Conservation (phyloP, 2,113 vertebrate genomes). For the Ciconia boyciana region DNA sequence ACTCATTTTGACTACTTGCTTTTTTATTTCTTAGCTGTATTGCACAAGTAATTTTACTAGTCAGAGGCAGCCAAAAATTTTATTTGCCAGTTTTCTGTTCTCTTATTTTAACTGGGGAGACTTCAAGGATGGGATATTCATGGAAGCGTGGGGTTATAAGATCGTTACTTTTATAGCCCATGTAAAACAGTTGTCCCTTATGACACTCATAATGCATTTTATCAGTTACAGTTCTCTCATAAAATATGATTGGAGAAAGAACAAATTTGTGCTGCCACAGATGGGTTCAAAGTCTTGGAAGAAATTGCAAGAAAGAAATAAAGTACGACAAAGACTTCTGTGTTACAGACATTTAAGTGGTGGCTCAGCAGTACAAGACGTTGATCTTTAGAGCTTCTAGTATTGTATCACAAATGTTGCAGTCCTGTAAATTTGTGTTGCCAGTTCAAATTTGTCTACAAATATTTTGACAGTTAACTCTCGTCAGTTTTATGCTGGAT, state of each 20-base stretch:
- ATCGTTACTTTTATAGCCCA: neutral
- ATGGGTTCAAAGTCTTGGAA: neutral
- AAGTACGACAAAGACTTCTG: neutral
- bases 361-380: neutral
- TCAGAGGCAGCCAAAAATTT: neutral
- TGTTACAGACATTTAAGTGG: neutral
- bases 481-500: neutral
- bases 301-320: neutral
- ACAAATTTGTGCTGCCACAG: neutral
- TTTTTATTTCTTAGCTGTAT: neutral
- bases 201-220: neutral
- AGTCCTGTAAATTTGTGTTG: neutral
- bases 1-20: neutral
- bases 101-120: neutral
- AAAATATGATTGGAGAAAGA: neutral
- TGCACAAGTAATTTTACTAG: neutral
- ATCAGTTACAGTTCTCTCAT: neutral
- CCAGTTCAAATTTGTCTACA: neutral
- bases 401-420: neutral
- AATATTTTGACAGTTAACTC: neutral
- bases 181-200: neutral
- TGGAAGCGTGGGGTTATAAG: neutral
- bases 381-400: neutral
- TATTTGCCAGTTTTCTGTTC: neutral
- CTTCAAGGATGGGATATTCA: neutral